Evolutionary conservation across 2,888 invertebrate genomes (phyloP).

Genomic region (Lathronympha strigana): DNA sequence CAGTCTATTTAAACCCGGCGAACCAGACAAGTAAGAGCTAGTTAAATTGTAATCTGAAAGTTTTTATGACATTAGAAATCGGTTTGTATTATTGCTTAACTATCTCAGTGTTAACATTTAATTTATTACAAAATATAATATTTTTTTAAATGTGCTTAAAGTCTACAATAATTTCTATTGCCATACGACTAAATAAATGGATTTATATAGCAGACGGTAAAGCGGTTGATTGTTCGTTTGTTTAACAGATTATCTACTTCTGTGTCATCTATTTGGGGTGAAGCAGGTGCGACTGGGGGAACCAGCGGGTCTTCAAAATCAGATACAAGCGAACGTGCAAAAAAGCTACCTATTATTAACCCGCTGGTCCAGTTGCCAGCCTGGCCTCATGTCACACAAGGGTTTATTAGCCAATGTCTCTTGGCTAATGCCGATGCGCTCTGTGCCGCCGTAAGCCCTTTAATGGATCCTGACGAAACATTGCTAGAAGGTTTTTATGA

Average conservation of each 20-base stretch:
- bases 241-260: conserved; percentile 77
- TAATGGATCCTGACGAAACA: conserved; percentile 96
- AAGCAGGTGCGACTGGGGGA: conserved; percentile 61
- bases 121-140: no score
- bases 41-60: not conserved
- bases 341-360: conserved; percentile 94
- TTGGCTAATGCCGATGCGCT: conserved; percentile 98
- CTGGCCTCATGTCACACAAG: conserved; percentile 93
- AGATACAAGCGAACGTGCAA: conserved; percentile 85
- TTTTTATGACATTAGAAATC: not conserved
- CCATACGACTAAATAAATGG: no score
- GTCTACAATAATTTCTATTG: no score
- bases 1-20: conserved; percentile 91
- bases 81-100: not conserved
- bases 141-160: no score
- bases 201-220: no score
- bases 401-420: conserved; percentile 97
- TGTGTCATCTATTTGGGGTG: conserved; percentile 82
- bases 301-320: conserved; percentile 63
- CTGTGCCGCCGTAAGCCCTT: conserved; percentile 97
- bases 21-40: conserved; percentile 84
- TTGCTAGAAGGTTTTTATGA: conserved; percentile 95
- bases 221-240: conserved; percentile 30
- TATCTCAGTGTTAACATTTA: no score
- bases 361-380: conserved; percentile 93